A percentile compares a stretch with the other conserved stretches of the same genome.
Conservation (phyloP, 2,113 vertebrate genomes). For the Chrysemys picta region DNA sequence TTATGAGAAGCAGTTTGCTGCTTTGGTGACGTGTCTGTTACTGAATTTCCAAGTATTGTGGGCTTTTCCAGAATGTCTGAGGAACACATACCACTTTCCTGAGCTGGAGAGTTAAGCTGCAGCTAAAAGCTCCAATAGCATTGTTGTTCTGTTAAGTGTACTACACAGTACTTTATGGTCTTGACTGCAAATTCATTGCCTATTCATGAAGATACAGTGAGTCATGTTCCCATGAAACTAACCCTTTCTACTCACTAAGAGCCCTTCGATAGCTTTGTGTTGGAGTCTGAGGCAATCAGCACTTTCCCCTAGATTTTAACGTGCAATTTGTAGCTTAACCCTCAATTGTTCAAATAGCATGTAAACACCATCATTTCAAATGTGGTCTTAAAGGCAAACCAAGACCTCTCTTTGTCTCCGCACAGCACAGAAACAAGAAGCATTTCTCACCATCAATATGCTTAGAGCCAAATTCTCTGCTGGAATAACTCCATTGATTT, state of each 20-base stretch:
- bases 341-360: rapidly evolving
- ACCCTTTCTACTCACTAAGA: background rate
- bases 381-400: background rate
- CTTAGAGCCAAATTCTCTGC: background rate
- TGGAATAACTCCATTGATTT: background rate
- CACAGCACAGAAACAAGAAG: background rate
- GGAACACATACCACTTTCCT: background rate
- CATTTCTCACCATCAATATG: background rate
- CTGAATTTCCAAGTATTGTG: background rate
- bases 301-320: background rate
- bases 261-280: background rate
- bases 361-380: rapidly evolving
- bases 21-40: rapidly evolving
- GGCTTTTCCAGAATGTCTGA: background rate
- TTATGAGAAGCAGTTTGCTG: background rate
- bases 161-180: background rate
- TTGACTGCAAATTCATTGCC: background rate
- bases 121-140: background rate
- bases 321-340: background rate
- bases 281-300: background rate
- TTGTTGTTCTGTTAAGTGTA: background rate
- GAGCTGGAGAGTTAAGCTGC: background rate
- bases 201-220: background rate
- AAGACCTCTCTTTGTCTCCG: background rate
- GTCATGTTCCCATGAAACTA: background rate